These are phyloP conservation scores for Gymnobelideus leadbeateri DNA, from an alignment of 2,113 vertebrate genomes.

Conservation along the genomic window DNA sequence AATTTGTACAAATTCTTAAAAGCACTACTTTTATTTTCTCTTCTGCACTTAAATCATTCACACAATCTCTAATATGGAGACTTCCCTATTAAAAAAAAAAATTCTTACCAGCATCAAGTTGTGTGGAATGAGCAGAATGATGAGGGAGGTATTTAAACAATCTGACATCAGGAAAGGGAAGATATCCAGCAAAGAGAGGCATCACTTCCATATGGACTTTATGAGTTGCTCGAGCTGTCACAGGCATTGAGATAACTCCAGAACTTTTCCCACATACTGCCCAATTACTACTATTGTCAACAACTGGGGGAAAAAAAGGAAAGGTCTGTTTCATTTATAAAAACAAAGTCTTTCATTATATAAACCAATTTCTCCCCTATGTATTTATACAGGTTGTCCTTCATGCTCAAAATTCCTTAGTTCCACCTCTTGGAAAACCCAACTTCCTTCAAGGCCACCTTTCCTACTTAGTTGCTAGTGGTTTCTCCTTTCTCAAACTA, in stretches of 20 bases:
- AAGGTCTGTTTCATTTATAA: neutral
- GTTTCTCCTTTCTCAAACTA: neutral
- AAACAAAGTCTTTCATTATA: neutral
- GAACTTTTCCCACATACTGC: slow-evolving; percentile 98
- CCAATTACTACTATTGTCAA: slow-evolving; percentile 99
- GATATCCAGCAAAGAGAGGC: slow-evolving; percentile 95
- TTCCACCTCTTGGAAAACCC: neutral
- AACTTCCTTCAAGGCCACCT: neutral
- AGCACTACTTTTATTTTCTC: too few species aligned
- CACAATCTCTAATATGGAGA: neutral
- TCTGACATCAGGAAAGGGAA: slow-evolving; percentile 95
- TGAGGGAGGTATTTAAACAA: slow-evolving; percentile 96
- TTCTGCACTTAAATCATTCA: neutral
- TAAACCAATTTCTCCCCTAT: neutral
- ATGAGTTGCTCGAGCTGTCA: slow-evolving; percentile 89
- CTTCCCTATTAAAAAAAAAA: neutral
- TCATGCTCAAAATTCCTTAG: neutral
- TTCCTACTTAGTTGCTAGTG: neutral
- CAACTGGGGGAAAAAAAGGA: slow-evolving; percentile 87
- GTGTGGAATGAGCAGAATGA: slow-evolving; percentile 89
- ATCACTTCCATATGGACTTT: slow-evolving; percentile 97
- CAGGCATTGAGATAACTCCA: slow-evolving; percentile 94
- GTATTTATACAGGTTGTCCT: neutral
- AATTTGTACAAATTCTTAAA: too few species aligned
- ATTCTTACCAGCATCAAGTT: slow-evolving; percentile 92